Percentiles rank a stretch among this genome's conserved stretches.
Conservation (phyloP, 2,797 vertebrate species). For the Lophura swinhoii region DNA sequence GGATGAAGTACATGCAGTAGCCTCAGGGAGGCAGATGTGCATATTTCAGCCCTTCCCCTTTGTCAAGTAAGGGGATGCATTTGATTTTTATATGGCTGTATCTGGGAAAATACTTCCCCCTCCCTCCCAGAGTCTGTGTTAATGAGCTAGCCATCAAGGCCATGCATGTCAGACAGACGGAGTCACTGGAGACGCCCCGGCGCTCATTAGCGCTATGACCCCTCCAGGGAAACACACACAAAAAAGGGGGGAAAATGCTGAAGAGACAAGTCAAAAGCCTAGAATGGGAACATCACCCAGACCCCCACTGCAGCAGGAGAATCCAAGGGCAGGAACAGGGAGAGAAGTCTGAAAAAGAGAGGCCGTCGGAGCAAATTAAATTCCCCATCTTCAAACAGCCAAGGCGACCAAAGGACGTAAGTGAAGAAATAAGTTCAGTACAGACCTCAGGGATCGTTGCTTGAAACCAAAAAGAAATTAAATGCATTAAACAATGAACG, state of each 20-base stretch:
- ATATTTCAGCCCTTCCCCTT: background rate
- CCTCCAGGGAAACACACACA: slow-evolving; percentile 23
- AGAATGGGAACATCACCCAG: background rate
- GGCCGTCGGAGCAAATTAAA: slow-evolving; percentile 23
- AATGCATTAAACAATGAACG: background rate
- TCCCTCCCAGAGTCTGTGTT: background rate
- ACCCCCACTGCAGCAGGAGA: slow-evolving; percentile 12
- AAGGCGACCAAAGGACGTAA: background rate
- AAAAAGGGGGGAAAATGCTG: background rate
- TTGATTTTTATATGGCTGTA: background rate
- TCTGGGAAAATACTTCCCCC: background rate
- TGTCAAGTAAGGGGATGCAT: background rate
- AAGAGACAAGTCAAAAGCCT: slow-evolving; percentile 37
- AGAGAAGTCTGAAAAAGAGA: slow-evolving; percentile 34
- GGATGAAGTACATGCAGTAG: background rate
- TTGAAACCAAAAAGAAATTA: slow-evolving; percentile 4
- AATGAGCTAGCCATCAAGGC: slow-evolving; percentile 26
- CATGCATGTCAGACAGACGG: background rate
- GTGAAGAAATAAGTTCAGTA: background rate
- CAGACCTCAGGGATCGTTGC: background rate
- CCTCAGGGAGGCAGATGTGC: background rate
- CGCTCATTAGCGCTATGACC: slow-evolving; percentile 37
- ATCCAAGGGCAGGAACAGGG: slow-evolving; percentile 46
- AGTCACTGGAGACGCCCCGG: background rate
- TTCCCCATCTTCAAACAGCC: slow-evolving; percentile 10